Percentiles rank a stretch among this genome's conserved stretches.
These are phyloP conservation scores for Oenanthe oenanthe DNA, from an alignment of 2,113 vertebrate genomes.

Conservation along the genomic window DNA sequence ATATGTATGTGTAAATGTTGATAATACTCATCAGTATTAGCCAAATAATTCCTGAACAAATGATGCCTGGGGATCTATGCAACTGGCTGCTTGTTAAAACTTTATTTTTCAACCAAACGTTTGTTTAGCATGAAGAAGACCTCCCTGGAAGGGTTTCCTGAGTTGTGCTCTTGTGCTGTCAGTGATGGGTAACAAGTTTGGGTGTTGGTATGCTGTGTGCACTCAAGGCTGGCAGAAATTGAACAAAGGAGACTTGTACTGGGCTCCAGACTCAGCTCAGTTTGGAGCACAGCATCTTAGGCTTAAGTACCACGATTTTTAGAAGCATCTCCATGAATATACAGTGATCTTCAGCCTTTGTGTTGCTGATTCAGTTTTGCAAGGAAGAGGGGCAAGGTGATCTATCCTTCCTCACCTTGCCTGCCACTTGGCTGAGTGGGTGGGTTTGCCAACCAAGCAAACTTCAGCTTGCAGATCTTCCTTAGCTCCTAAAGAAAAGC, in stretches of 20 bases:
- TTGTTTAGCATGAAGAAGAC: not conserved
- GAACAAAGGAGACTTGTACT: not conserved
- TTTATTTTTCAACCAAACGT: not conserved
- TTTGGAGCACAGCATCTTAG: not conserved
- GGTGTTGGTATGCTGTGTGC: not conserved
- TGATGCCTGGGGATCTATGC: not conserved
- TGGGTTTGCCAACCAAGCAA: not conserved
- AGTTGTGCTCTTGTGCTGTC: not conserved
- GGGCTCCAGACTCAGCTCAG: not conserved
- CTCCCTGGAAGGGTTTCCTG: not conserved
- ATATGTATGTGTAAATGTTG: not conserved
- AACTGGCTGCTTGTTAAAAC: not conserved
- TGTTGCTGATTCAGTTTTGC: not conserved
- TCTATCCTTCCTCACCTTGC: not conserved
- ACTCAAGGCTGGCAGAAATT: not conserved
- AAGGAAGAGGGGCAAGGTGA: not conserved
- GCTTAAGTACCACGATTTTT: not conserved
- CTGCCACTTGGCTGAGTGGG: rapidly evolving
- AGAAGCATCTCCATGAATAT: not conserved
- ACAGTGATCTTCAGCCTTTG: not conserved
- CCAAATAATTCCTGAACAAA: not conserved
- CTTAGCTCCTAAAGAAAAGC: not conserved
- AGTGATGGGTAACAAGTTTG: not conserved
- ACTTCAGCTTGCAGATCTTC: not conserved
- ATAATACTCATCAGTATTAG: not conserved